Base-by-base conservation (phyloP, 2,797 vertebrate genomes). In the Pitangus sulphuratus region DNA sequence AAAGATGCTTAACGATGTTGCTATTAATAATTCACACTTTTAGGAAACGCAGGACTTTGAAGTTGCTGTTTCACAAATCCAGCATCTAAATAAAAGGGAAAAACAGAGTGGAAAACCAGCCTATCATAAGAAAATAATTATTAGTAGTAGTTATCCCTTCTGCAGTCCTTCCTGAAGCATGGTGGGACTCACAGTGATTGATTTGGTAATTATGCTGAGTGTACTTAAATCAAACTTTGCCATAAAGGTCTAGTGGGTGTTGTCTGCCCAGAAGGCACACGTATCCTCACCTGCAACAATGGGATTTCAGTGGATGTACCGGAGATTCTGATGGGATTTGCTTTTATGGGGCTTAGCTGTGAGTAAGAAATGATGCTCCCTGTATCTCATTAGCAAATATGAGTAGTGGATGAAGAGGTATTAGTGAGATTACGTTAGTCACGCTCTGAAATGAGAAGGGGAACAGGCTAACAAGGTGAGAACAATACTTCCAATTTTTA, bases 1-100 rank as follows among this genome's bases (percentile, higher is more conserved):
- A 80, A 75, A 77, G 72, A 71, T 51, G 9, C 48, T 83, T 62
- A 74, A 83, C 39, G 31, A 44, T 60, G 48, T 66, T 80, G 60
- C 57, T 88, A 69, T 93, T 87, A 94, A 89, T 89, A 96, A 91
- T 93, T 87, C 56, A 96, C 33, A 2, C n/a, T 93, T 89, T 77
- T 60, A 47, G 64, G 79, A 83, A 85, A 51, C 0, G 4, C 54
- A 54, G 47, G 61, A 35, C 83, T 95, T 93, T 83, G 83, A 90
- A 86, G 72, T 70, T 83, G 45, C 75, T 82, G 26, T 50, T 96
- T 62, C 44, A 87, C 69, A 77, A 91, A 93, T 76, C 15, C 25
- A 37, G 31, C 39, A 28, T 85, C 71, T 83, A 77, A 82, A 79
- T 90, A 66, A 84, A 77, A 80, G 42, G 65, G 72, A 58, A 92